A percentile compares a stretch with the other conserved stretches of the same genome.
Evolutionary conservation across 2,113 vertebrate species (phyloP).

Genomic region (Toxostoma redivivum): DNA sequence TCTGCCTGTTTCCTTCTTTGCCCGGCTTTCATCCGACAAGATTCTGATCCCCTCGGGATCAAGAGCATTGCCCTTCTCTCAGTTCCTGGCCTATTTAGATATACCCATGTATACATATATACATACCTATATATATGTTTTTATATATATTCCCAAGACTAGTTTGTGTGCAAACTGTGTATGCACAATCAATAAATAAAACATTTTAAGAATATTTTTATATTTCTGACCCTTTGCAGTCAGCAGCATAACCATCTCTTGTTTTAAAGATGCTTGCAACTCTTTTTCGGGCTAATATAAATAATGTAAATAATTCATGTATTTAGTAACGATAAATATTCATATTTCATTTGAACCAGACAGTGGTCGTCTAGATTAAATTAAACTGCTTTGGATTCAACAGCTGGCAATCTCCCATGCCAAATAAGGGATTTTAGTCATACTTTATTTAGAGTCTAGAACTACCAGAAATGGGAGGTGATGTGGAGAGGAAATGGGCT

Average conservation of each 20-base stretch:
- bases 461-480: neutral
- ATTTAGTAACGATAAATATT: constrained; percentile 61
- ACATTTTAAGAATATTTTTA: neutral
- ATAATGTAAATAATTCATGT: constrained; percentile 62
- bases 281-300: constrained; percentile 40
- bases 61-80: neutral
- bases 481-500: neutral
- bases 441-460: constrained; percentile 22
- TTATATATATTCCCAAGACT: neutral
- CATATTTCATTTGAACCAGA: constrained; percentile 56
- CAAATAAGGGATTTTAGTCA: constrained; percentile 29
- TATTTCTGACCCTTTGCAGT: neutral
- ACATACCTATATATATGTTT: neutral
- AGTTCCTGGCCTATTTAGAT: neutral
- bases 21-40: neutral
- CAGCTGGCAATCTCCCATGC: constrained; percentile 47
- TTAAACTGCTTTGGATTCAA: constrained; percentile 47
- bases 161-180: neutral
- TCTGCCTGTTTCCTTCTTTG: neutral
- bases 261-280: constrained; percentile 31
- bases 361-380: constrained; percentile 43
- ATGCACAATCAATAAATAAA: neutral
- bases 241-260: neutral
- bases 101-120: neutral
- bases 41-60: neutral